Evolutionary conservation across 2,797 vertebrate species (phyloP).

Genomic region (Danio albolineatus): DNA sequence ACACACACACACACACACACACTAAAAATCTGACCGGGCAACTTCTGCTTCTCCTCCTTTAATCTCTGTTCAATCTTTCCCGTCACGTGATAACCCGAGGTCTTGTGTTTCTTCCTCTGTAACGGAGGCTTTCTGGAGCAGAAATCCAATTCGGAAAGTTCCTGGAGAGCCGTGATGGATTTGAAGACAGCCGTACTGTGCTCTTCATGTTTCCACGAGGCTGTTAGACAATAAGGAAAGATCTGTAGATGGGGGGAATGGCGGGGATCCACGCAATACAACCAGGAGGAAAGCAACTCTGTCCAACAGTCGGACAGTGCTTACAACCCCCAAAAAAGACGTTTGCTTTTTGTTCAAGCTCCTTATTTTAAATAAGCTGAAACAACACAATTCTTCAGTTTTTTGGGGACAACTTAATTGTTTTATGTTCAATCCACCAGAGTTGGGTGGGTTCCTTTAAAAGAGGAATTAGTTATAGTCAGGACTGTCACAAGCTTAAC

Average conservation of each 20-base stretch:
- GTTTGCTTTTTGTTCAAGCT: no score
- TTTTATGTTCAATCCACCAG: no score
- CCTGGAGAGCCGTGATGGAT: not conserved
- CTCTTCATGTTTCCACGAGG: not conserved
- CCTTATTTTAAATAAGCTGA: no score
- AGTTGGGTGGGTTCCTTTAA: no score
- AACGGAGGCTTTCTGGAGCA: not conserved
- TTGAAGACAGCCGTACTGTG: not conserved
- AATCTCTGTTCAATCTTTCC: conserved; percentile 6
- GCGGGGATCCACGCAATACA: no score
- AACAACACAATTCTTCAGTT: no score
- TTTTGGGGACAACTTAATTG: no score
- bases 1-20: conserved; percentile 15
- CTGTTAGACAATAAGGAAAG: not conserved
- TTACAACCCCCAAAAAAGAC: no score
- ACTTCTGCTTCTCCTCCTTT: conserved; percentile 9
- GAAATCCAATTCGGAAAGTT: not conserved
- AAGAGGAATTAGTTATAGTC: no score
- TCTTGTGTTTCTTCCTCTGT: not conserved
- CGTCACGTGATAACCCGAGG: conserved; percentile 1
- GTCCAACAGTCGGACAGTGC: no score
- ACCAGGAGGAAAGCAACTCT: no score
- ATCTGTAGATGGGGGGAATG: not conserved
- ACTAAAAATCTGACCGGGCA: conserved; percentile 44
- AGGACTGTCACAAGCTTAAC: no score